Evolutionary conservation across 30 jellyfish, hydroid and myxozoan species (phyloP).

Genomic region (Sanderia malayensis): DNA sequence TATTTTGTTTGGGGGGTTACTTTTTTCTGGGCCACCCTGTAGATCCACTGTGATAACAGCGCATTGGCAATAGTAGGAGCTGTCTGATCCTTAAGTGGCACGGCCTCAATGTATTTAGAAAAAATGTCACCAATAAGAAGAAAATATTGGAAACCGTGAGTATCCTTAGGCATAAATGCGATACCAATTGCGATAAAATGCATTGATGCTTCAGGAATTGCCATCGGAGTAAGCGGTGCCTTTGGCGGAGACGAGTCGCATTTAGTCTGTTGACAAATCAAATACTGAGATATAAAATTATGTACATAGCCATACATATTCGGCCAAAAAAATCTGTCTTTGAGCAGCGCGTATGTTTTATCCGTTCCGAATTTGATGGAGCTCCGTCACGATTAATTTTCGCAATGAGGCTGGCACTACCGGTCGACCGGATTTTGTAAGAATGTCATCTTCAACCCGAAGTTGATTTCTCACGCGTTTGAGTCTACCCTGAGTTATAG

Average conservation of each 20-base stretch:
- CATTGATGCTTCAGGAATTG: slow-evolving; percentile 40
- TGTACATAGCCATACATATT: slow-evolving; percentile 22
- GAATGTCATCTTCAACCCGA: no score
- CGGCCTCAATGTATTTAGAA: slow-evolving; percentile 31
- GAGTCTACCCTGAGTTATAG: no score
- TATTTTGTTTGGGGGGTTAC: no score
- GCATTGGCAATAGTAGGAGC: slow-evolving; percentile 14
- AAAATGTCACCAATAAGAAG: background rate
- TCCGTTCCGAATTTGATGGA: no score
- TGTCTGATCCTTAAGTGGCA: slow-evolving; percentile 23
- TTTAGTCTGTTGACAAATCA: slow-evolving; percentile 39
- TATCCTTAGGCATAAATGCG: slow-evolving; percentile 25
- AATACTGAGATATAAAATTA: slow-evolving; percentile 13
- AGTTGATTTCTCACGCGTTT: no score
- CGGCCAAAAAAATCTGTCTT: slow-evolving; percentile 52
- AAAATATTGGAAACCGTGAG: slow-evolving; percentile 5
- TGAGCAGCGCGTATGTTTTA: slow-evolving; percentile 8
- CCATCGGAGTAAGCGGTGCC: slow-evolving; percentile 47
- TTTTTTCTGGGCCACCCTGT: no score
- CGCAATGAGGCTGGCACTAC: no score
- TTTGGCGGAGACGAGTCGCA: slow-evolving; percentile 48
- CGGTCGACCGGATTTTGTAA: no score
- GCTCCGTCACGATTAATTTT: no score
- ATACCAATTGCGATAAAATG: slow-evolving; percentile 12
- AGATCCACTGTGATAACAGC: slow-evolving; percentile 5